Evolutionary conservation across 2,113 vertebrate genomes (phyloP).

Genomic region (Takifugu bimaculatus): DNA sequence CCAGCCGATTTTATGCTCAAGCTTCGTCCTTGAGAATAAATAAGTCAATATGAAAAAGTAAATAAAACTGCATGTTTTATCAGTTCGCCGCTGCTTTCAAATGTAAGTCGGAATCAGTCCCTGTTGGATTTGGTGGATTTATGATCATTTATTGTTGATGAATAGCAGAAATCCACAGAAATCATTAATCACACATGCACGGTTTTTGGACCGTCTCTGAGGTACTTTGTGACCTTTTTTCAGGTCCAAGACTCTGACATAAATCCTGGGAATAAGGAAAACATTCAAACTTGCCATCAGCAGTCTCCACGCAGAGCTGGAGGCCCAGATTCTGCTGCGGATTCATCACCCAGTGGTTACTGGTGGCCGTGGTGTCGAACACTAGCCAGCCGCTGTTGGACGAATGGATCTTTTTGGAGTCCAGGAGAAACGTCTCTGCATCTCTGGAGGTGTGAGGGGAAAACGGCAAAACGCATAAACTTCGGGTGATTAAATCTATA

Average conservation of each 20-base stretch:
- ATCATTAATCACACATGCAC: constrained; percentile 5
- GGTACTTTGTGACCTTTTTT: constrained; percentile 10
- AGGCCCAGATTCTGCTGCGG: constrained; percentile 96
- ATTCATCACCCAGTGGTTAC: constrained; percentile 98
- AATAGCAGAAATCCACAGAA: neutral
- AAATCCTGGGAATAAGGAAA: constrained; percentile 2
- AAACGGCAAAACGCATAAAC: constrained; percentile 1
- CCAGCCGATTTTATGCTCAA: constrained; percentile 94
- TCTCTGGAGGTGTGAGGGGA: constrained; percentile 75
- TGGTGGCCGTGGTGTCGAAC: constrained; percentile 96
- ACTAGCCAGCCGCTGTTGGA: constrained; percentile 96
- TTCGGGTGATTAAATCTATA: too few relatives aligned
- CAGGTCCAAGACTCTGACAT: constrained; percentile 1
- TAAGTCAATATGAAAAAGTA: constrained; percentile 1
- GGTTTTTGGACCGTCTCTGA: neutral
- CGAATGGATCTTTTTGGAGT: constrained; percentile 85
- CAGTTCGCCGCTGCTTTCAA: constrained; percentile 9
- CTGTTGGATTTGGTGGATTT: constrained; percentile 11
- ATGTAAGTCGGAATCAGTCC: neutral
- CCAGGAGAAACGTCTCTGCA: constrained; percentile 91
- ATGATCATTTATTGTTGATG: constrained; percentile 1
- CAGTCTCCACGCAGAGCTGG: constrained; percentile 90
- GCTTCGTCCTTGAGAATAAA: constrained; percentile 80
- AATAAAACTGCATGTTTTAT: neutral
- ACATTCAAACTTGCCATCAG: constrained; percentile 82